A percentile compares a stretch with the other conserved stretches of the same genome.
Conservation (phyloP, 2,797 vertebrate genomes). For the Alectoris magna region DNA sequence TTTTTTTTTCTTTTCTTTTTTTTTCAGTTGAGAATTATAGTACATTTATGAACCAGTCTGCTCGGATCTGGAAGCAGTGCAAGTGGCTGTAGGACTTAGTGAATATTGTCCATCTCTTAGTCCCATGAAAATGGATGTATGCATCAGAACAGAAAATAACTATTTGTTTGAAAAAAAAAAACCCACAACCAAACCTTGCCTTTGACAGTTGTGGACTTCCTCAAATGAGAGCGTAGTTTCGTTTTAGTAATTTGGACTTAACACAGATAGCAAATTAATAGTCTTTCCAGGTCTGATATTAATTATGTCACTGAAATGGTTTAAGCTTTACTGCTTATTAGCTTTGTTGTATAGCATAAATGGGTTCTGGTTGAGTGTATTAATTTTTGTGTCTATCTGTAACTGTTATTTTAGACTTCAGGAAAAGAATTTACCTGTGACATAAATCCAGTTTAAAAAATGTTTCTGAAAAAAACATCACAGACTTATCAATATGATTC, state of each 20-base stretch:
- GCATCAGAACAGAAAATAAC: neutral
- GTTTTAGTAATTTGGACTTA: neutral
- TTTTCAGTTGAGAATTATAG: neutral
- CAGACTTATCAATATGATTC: neutral
- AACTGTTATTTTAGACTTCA: neutral
- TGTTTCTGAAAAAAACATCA: neutral
- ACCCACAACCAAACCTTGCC: neutral
- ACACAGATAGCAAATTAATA: neutral
- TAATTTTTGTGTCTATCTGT: neutral
- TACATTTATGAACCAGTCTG: neutral
- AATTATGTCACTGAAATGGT: neutral
- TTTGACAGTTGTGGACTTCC: neutral
- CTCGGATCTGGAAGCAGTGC: neutral
- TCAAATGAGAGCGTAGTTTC: neutral
- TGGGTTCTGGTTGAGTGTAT: neutral
- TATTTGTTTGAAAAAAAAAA: neutral
- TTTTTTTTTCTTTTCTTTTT: fast-evolving
- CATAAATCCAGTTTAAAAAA: neutral
- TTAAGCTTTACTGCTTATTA: neutral
- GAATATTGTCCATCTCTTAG: neutral
- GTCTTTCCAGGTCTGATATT: neutral
- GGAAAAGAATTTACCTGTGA: neutral
- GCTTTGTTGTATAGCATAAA: neutral
- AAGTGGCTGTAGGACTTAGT: neutral
- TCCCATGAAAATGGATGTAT: neutral